Evolutionary conservation across 37 sponge, comb jelly and placozoan species (phyloP).

Genomic region (Cliona cf. orientalis): DNA sequence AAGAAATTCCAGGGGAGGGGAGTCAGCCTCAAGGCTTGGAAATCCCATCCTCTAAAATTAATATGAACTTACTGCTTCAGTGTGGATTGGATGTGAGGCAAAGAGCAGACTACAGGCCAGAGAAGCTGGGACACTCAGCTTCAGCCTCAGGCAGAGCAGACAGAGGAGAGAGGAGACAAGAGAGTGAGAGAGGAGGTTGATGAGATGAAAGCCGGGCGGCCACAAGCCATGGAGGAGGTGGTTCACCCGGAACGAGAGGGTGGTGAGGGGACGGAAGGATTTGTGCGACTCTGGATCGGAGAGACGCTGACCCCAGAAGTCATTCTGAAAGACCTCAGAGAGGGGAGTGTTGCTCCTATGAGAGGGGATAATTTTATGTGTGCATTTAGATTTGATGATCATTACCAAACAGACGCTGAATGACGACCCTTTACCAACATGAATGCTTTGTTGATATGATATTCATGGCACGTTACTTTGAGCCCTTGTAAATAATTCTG

Average conservation of each 20-base stretch:
- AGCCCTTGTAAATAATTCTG: no score
- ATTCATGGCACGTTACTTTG: no score
- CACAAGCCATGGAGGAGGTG: slow-evolving; percentile 65
- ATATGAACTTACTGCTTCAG: slow-evolving; percentile 94
- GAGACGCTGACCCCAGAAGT: slow-evolving; percentile 89
- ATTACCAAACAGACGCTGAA: not conserved
- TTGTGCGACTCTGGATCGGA: slow-evolving; percentile 84
- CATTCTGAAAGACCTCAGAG: slow-evolving; percentile 64
- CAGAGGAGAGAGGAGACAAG: slow-evolving; percentile 61
- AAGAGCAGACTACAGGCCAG: slow-evolving; percentile 70
- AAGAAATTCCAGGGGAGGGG: no score
- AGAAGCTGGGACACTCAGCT: not conserved
- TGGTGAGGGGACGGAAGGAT: slow-evolving; percentile 87
- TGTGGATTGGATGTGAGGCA: slow-evolving; percentile 92
- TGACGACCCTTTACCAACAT: not conserved
- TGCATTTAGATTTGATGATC: not conserved
- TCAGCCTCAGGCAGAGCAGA: slow-evolving; percentile 3
- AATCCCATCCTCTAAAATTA: no score
- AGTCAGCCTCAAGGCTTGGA: no score
- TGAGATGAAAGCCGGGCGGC: slow-evolving; percentile 74
- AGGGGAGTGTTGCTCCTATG: slow-evolving; percentile 54
- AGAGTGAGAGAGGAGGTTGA: slow-evolving; percentile 77
- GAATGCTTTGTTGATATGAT: slow-evolving; percentile 1
- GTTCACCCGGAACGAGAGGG: slow-evolving; percentile 75
- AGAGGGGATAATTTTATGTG: not conserved